phyloP scores from a whole-genome alignment of 2,113 vertebrate species.

The Microtus oregoni region DNA sequence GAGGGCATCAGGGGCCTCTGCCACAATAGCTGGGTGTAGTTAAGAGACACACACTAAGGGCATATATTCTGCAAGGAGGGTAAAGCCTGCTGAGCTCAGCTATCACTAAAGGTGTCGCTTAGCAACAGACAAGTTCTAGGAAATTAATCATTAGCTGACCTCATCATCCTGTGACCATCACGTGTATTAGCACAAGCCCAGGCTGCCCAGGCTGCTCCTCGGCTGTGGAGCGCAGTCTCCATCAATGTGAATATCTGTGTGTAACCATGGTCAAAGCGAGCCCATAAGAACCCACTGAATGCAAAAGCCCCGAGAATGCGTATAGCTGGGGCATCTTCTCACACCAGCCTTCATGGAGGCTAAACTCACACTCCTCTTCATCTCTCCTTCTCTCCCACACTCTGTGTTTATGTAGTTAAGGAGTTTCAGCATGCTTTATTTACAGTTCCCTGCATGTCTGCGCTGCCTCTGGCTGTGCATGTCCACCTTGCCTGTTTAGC shows the following conservation, averaged over 20 bases:
- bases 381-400: not conserved
- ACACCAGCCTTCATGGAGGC: not conserved
- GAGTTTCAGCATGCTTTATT: not conserved
- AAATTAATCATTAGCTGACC: not conserved
- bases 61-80: not conserved
- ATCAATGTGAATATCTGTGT: not conserved
- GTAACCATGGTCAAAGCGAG: not conserved
- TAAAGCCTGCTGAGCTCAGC: not conserved
- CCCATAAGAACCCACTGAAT: not conserved
- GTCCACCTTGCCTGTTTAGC: accelerated
- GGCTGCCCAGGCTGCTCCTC: no score
- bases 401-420: not conserved
- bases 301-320: not conserved
- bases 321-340: not conserved
- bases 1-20: not conserved
- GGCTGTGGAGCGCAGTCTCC: not conserved
- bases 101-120: not conserved
- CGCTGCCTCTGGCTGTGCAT: not conserved
- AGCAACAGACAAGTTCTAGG: not conserved
- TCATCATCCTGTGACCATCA: not conserved
- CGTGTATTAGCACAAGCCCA: no score
- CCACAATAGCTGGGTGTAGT: not conserved
- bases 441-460: not conserved
- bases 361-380: not conserved
- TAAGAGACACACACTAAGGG: not conserved